These are phyloP conservation scores for Cisticola juncidis DNA, from an alignment of 2,113 vertebrate genomes.

Conservation along the genomic window DNA sequence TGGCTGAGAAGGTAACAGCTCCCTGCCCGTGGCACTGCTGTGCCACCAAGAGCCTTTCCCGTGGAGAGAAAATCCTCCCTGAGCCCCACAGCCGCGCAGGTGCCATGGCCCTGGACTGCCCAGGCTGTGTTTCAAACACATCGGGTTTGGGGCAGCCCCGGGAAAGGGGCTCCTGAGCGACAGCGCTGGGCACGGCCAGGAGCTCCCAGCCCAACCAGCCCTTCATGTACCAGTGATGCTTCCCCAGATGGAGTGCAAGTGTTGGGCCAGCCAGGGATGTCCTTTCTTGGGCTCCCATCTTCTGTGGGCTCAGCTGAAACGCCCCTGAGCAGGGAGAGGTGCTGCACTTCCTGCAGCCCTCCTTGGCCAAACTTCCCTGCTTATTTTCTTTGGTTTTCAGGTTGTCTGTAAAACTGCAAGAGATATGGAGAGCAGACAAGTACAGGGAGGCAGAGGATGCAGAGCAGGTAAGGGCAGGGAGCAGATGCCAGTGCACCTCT, in stretches of 20 bases:
- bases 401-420: not conserved
- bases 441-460: not conserved
- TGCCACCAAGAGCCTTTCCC: not conserved
- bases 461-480: not conserved
- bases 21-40: not conserved
- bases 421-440: not conserved
- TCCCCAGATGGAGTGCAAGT: too few species aligned
- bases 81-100: not conserved
- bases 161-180: not conserved
- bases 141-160: not conserved
- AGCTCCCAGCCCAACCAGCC: not conserved
- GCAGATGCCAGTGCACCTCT: not conserved
- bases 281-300: not conserved
- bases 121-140: not conserved
- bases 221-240: not conserved
- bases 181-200: not conserved
- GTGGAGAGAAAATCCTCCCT: not conserved
- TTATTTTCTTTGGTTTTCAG: not conserved
- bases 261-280: not conserved
- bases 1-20: not conserved
- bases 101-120: not conserved
- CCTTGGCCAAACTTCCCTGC: too few species aligned
- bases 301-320: not conserved
- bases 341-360: not conserved
- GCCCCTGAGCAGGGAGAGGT: fast-evolving